Conservation (phyloP, 2,113 vertebrate genomes). For the Chrysemys picta region DNA sequence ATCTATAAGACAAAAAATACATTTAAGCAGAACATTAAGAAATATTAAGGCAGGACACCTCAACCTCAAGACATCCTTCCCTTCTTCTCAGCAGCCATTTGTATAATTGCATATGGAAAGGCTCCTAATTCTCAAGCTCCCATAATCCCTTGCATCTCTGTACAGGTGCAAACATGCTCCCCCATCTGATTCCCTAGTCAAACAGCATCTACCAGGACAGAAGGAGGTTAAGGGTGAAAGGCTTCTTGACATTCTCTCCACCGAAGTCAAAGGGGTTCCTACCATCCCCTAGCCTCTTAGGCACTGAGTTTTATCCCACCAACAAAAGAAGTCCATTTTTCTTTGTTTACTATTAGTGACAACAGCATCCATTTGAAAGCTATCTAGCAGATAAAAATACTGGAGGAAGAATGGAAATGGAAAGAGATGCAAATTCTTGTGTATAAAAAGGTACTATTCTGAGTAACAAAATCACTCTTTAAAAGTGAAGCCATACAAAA, state of each 20-base stretch:
- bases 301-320: not conserved
- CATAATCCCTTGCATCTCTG: not conserved
- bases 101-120: not conserved
- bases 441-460: not conserved
- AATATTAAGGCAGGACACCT: not conserved
- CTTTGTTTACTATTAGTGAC: not conserved
- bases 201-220: not conserved
- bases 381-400: not conserved
- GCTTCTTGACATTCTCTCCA: not conserved
- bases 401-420: not conserved
- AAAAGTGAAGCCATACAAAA: not conserved
- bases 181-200: not conserved
- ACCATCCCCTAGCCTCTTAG: not conserved
- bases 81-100: not conserved
- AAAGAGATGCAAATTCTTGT: not conserved
- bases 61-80: not conserved
- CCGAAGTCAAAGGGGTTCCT: not conserved
- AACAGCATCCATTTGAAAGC: not conserved
- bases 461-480: not conserved
- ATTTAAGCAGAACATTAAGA: not conserved
- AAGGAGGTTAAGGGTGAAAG: not conserved
- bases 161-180: not conserved
- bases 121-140: not conserved
- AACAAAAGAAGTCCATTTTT: not conserved
- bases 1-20: not conserved